Conservation (phyloP, 2,797 vertebrate species). For the Sparidentex hasta region DNA sequence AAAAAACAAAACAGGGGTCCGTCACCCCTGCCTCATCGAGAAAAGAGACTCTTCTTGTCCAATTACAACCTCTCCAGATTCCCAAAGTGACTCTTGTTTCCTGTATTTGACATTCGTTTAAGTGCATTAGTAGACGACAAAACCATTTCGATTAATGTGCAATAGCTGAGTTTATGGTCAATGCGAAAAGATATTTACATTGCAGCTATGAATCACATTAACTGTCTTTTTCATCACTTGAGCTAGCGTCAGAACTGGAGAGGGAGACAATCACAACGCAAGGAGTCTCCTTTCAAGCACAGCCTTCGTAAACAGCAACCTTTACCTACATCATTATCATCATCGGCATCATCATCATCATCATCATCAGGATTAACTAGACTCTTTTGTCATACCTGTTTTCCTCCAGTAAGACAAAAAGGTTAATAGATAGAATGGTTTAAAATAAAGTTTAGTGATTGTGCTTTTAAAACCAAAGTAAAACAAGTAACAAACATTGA, state of each 20-base stretch:
- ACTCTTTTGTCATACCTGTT: conserved; percentile 91
- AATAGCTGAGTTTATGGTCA: conserved; percentile 81
- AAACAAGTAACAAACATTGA: conserved; percentile 88
- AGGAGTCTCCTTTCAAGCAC: conserved; percentile 82
- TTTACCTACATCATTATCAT: conserved; percentile 90
- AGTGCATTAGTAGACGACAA: conserved; percentile 87
- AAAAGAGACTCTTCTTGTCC: conserved; percentile 81
- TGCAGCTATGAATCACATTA: conserved; percentile 84
- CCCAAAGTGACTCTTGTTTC: conserved; percentile 78
- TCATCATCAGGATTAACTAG: conserved; percentile 94
- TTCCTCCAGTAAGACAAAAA: conserved; percentile 95
- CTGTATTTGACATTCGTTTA: conserved; percentile 83
- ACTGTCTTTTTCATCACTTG: conserved; percentile 74
- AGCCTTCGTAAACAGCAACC: conserved; percentile 86
- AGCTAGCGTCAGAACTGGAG: conserved; percentile 73
- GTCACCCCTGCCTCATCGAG: conserved; percentile 64
- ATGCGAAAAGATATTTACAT: conserved; percentile 84
- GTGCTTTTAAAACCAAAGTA: conserved; percentile 99
- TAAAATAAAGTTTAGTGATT: conserved; percentile 99
- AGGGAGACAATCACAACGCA: conserved; percentile 74
- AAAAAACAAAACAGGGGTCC: conserved; percentile 51
- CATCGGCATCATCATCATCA: conserved; percentile 89
- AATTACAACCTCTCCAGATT: conserved; percentile 80
- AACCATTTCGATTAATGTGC: conserved; percentile 81
- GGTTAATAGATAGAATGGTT: conserved; percentile 99